phyloP scores from a whole-genome alignment of 2,888 invertebrate genomes.

The Sussaba pulchella region DNA sequence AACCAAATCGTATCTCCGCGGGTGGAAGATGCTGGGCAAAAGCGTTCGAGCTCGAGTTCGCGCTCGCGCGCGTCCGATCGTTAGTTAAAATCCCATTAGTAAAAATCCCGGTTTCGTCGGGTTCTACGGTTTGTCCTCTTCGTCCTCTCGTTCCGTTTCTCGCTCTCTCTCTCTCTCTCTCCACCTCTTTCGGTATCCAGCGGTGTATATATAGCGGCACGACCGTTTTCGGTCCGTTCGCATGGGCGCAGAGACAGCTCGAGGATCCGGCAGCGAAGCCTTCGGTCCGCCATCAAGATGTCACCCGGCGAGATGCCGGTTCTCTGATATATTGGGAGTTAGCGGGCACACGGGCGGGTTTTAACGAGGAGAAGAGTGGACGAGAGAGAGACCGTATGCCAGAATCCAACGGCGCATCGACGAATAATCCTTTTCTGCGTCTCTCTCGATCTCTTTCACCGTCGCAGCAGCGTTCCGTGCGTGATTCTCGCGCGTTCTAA shows the following conservation, averaged over 20 bases:
- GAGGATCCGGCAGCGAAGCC: slow-evolving; percentile 42
- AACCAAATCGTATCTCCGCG: slow-evolving; percentile 45
- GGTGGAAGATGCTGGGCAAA: not conserved
- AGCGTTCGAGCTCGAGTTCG: slow-evolving; percentile 19
- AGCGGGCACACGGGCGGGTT: slow-evolving; percentile 66
- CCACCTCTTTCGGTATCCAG: not conserved
- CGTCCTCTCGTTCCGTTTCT: not conserved
- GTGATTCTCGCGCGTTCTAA: slow-evolving; percentile 35
- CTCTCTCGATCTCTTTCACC: slow-evolving; percentile 6
- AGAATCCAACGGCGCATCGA: slow-evolving; percentile 35
- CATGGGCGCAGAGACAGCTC: slow-evolving; percentile 29
- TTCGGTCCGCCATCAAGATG: slow-evolving; percentile 76
- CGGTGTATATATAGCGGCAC: slow-evolving; percentile 19
- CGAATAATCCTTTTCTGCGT: slow-evolving; percentile 3
- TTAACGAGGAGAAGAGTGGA: slow-evolving; percentile 64
- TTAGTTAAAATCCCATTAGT: slow-evolving; percentile 83
- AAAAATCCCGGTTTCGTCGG: slow-evolving; percentile 75
- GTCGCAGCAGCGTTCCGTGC: slow-evolving; percentile 34
- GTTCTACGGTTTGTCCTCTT: slow-evolving; percentile 63
- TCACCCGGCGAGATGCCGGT: slow-evolving; percentile 78
- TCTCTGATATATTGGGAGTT: slow-evolving; percentile 81
- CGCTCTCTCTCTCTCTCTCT: slow-evolving; percentile 25
- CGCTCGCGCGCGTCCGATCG: slow-evolving; percentile 71
- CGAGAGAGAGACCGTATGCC: slow-evolving; percentile 20
- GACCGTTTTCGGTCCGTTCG: slow-evolving; percentile 56